Evolutionary conservation across 2,888 invertebrate genomes (phyloP), one percentile per base, ranked within the genome.

Genomic region (Eubasilissa splendida): DNA sequence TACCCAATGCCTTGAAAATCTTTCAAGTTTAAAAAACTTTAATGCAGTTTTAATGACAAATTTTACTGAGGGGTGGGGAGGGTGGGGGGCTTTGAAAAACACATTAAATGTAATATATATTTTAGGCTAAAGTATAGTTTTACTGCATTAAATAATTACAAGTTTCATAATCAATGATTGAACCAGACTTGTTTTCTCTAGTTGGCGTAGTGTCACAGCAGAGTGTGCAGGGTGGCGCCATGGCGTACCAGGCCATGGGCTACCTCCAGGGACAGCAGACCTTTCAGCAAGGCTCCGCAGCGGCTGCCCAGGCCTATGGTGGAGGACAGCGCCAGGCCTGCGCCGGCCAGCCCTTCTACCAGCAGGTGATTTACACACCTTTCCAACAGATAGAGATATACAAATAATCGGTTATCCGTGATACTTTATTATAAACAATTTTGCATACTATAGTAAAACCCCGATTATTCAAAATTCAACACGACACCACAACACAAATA

Each of bases 261-360:
- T 83, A 83, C 76, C 85, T 85, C 59, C 85, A 86, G 77, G 79
- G 81, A 52, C 85, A 85, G 66, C 85, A 85, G 66, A 71, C 83
- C 14, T 84, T 84, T 58, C 83, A 84, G 79, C 77, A 82, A 78
- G 83, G 79, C 1, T 31, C 53, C 9, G 65, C 76, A 73, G 59
- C 78, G 75, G 11, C 84, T 9, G 84, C 83, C 54, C 83, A 82
- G 63, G 42, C 42, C 42, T 76, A 66, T 52, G 84, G 79, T 58
- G 82, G 82, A 71, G 85, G 12, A 85, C 85, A 85, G 42, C 85
- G 86, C 76, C 87, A 87, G 84, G 87, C 88, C 12, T 87, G 84
- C 84, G 85, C 88, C 84, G 88, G 92, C 88, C 85, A 92, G 90
- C 86, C 93, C n/a, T 85, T 88, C 8, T 85, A 87, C 85, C 90